Evolutionary conservation across 2,888 invertebrate species (phyloP).

Genomic region (Chelonus formosanus): DNA sequence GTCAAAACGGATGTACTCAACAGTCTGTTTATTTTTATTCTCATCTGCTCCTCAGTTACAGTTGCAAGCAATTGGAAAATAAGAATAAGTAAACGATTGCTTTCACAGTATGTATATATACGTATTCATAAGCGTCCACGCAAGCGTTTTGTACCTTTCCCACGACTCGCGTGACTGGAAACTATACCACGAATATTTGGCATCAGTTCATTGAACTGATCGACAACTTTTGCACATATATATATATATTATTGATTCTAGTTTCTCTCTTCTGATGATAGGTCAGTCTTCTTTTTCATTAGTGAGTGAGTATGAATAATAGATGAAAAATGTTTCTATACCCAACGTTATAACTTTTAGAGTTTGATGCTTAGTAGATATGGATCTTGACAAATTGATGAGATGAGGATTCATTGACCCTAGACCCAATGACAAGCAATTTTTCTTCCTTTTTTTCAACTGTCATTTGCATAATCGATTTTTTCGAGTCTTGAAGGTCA

Average conservation of each 20-base stretch:
- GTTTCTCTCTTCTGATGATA: no score
- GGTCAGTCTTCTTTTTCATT: neutral
- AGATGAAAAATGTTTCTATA: no score
- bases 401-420: no score
- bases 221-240: neutral
- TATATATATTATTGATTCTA: conserved; percentile 6
- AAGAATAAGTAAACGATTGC: conserved; percentile 21
- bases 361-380: no score
- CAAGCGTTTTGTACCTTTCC: conserved; percentile 28
- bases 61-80: conserved; percentile 25
- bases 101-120: conserved; percentile 15
- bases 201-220: conserved; percentile 32
- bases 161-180: conserved; percentile 31
- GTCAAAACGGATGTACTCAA: neutral
- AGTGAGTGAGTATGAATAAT: neutral
- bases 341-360: no score
- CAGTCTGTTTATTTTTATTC: neutral
- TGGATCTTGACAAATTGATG: no score
- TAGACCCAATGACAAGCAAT: no score
- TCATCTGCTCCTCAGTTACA: conserved; percentile 7
- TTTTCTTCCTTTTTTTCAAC: no score
- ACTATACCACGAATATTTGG: conserved; percentile 32
- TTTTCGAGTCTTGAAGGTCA: no score
- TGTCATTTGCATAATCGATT: no score
- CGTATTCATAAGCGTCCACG: conserved; percentile 22